Evolutionary conservation across 2,888 invertebrate species (phyloP), one percentile per base, ranked within the genome.

Genomic region (Chromoteleia sp.): DNA sequence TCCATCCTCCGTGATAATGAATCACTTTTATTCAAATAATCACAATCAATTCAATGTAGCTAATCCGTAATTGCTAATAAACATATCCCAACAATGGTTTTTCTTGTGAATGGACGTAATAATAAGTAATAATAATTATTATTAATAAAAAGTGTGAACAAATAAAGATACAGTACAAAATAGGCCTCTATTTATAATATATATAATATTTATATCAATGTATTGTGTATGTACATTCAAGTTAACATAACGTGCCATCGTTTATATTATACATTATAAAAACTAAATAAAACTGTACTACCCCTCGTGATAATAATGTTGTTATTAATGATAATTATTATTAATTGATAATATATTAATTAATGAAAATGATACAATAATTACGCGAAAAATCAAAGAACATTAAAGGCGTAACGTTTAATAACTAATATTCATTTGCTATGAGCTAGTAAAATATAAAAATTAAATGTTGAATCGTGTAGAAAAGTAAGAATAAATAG

Each of bases 181-280:
- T 87, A 89, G 88, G 87, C 87, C 87, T 89, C 89, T 85, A 88
- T 87, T 87, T 84, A 87, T 87, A 84, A 86, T 87, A 87, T 86
- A 86, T 88, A 87, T 86, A 87, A 86, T 58, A 83, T 83, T 84
- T 87, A 86, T 87, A 82, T 86, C 75, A 79, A 81, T 85, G 82
- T 81, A 83, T 87, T 45, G 86, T 86, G 87, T 90, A 89, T 90
- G 86, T 90, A 91, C 88, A 90, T 86, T 87, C 86, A 86, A 89
- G 87, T 88, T 86, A 90, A 90, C 89, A 88, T 88, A 90, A 90
- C 88, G 88, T 88, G 87, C 86, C 85, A 87, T 88, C 87, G 86
- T 87, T 75, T 84, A 86, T 85, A 86, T 88, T 85, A 86, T 89
- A 89, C 88, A 73, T 89, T 87, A 86, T 85, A 84, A 81, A 86